A percentile compares a stretch with the other conserved stretches of the same genome.
These are phyloP conservation scores for Synchiropus splendidus DNA, from an alignment of 2,113 vertebrate species.

Conservation along the genomic window DNA sequence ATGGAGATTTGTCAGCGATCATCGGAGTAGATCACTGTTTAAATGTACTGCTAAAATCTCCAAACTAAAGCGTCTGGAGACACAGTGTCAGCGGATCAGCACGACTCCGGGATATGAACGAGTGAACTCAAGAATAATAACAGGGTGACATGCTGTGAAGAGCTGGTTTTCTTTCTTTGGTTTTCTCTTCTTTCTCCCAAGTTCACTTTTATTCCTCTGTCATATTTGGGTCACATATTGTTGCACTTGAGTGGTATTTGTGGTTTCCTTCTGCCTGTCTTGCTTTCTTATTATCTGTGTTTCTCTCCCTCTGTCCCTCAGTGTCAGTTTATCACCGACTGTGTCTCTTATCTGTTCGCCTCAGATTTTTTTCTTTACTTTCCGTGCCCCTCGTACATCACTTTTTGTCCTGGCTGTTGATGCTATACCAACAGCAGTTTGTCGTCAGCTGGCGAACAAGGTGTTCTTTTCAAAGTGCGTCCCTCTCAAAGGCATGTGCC, in stretches of 20 bases:
- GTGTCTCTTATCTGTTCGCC: background rate
- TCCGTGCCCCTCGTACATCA: background rate
- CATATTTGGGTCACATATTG: slow-evolving; percentile 45
- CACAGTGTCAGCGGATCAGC: slow-evolving; percentile 7
- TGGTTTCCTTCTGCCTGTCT: slow-evolving; percentile 16
- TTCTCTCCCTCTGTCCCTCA: slow-evolving; percentile 13
- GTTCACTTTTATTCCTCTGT: slow-evolving; percentile 27
- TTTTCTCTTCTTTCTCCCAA: too few relatives aligned
- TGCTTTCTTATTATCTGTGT: slow-evolving; percentile 19
- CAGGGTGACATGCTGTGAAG: slow-evolving; percentile 5
- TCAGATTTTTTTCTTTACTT: slow-evolving; percentile 16
- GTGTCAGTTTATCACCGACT: slow-evolving; percentile 15
- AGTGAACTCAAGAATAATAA: slow-evolving; percentile 29
- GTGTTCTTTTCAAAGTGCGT: slow-evolving; percentile 37
- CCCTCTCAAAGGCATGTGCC: slow-evolving; percentile 14
- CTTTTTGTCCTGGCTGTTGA: slow-evolving; percentile 22
- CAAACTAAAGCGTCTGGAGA: background rate
- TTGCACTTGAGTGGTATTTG: slow-evolving; percentile 16
- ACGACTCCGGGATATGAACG: slow-evolving; percentile 13
- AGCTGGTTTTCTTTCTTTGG: slow-evolving; percentile 8
- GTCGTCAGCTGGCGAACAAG: slow-evolving; percentile 30
- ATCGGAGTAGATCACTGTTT: too few relatives aligned
- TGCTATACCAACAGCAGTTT: slow-evolving; percentile 11
- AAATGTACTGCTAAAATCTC: background rate
- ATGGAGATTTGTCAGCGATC: too few relatives aligned